Base-by-base conservation (phyloP, 2,888 invertebrate genomes). In the Anaspis maculata region DNA sequence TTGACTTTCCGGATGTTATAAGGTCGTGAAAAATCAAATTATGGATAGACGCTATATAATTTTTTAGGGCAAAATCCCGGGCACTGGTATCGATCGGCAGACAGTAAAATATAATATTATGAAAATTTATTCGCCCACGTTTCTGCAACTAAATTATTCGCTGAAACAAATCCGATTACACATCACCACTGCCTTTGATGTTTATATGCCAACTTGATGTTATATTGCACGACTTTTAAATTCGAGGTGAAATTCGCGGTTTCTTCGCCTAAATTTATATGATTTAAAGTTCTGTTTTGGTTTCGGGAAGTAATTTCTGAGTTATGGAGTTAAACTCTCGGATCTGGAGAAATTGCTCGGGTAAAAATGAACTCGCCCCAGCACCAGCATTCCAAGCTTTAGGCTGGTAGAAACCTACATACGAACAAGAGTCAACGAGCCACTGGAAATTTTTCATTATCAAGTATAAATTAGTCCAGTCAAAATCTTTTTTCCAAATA, bases 31-130 rank as follows among this genome's bases (percentile, higher is more conserved):
- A n/a, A n/a, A n/a, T n/a, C n/a, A n/a, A n/a, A n/a, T n/a, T n/a
- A n/a, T n/a, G n/a, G 42, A 45, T 48, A 46, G 39, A 34, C 41
- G 36, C 39, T 42, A 32, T 43, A 48, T 48, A 48, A 48, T 46
- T 46, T 46, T 48, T 48, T 46, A 48, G 39, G 46, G 39, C 45
- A 45, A 44, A 41, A 39, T 48, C 43, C 46, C 46, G 45, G 48
- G 45, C 44, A 34, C 42, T 27, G 22, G 26, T 24, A 29, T 32
- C 15, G 34, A 35, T 36, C 30, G 21, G 32, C 27, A 27, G 29
- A 32, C 32, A 32, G 35, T n/a, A n/a, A n/a, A n/a, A n/a, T 35
- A 34, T 24, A n/a, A 23, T 27, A 31, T 15, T 13, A 19, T 15
- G 15, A 14, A 19, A 24, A 34, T 32, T 22, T 28, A 29, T 33